Base-by-base conservation (phyloP, 2,888 invertebrate genomes). In the Drosophila phalerata region DNA sequence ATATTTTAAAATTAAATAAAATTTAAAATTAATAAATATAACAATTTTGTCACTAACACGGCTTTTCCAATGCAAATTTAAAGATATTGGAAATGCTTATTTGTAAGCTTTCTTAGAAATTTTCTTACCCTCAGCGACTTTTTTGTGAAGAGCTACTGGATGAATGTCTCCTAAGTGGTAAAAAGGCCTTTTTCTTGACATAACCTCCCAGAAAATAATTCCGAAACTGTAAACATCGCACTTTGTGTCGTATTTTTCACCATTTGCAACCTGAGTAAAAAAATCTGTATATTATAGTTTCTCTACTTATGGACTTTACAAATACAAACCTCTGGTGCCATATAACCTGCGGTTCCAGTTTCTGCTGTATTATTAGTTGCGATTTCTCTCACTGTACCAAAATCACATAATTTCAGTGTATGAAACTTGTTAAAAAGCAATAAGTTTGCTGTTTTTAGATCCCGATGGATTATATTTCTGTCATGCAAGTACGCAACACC, bases 181-280 rank as follows among this genome's bases (percentile, higher is more conserved):
- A 43, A 25, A 43, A 57, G 64, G 64, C 13, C 19, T 43, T 10
- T 51, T 45, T 8, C 22, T 10, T 5, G 63, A 8, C 38, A 63
- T 32, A 8, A 55, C 22, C 32, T 63, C 63, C 58, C 58, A 66
- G 9, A 52, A 15, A 13, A 53, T 13, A 25, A 66, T 58, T 1
- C 65, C 65, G 40, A 40, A 66, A 30, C 65, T 66, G 15, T 30
- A 66, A 13, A 66, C 52, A 58, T 66, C 65, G 3, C 40, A 34
- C 48, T 57, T 52, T 38, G 22, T 4, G 1, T 15, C 32, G 10
- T 61, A 61, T 2, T 13, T 34, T 2, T 6, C 1, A 30, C 1
- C 11, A 1, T 3, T 1, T 19, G 15, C 17, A 4, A 40, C 42
- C 22, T 22, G 4, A 22, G 3, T 2, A 22, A 22, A 2, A 22